Evolutionary conservation across 2,888 invertebrate species (phyloP), one percentile per base, ranked within the genome.

Genomic region (Deroplatys truncata): DNA sequence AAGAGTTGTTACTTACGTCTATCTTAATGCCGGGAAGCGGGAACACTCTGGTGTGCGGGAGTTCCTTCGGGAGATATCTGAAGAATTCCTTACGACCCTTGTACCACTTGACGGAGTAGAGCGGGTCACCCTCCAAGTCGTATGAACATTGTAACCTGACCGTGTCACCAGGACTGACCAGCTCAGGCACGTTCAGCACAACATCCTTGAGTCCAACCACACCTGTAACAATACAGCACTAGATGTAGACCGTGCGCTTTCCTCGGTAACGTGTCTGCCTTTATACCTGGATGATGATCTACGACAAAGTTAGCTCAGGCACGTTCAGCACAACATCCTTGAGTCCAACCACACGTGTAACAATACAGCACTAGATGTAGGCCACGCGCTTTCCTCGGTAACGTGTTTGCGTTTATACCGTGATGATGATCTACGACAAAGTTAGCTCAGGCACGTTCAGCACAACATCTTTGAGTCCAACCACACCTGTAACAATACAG

Each of bases 81-180:
- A 96, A 97, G 94, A 97, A 97, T 93, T 97, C 97, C 91, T 96
- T 95, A n/a, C 95, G 93, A 13, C 97, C 97, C 91, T 97, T 95
- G 94, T 97, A 97, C 97, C 97, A 97, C 93, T 97, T 97, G 91
- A 97, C 96, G 90, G 97, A 96, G 94, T 97, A 97, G 25, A 97
- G 93, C 1, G 95, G 95, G 92, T 97, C 97, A 86, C 95, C 95
- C 93, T 96, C 96, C 89, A 97, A 94, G 93, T 97, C 96, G 95
- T 97, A 97, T 91, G 95, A 95, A 93, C 97, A 97, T 92, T 96
- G 95, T 91, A 97, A 94, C 85, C 96, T 96, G 88, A 97, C 97
- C 1, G 96, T 96, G 91, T 96, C 96, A 85, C 96, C 96, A 82
- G 96, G 95, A 89, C 95, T 94, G 82, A 96, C 97, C 2, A 97